phyloP scores from a whole-genome alignment of 2,888 invertebrate species.

The Scaptomyza reducta region DNA sequence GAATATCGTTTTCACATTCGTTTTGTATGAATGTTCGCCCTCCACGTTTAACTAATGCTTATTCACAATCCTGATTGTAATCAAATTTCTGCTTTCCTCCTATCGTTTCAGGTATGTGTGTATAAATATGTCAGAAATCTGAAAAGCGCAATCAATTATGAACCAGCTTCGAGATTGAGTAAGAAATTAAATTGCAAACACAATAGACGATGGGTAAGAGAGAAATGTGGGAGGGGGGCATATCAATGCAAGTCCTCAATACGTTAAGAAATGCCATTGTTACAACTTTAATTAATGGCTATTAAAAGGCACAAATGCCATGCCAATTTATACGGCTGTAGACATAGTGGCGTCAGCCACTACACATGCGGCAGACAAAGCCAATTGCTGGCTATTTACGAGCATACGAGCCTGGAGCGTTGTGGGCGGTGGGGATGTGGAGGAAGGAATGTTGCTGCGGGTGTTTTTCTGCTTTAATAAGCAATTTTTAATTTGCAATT shows the following conservation, averaged over 20 bases:
- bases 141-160: conserved; percentile 47
- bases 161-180: conserved; percentile 53
- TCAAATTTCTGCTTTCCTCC: conserved; percentile 35
- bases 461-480: conserved; percentile 73
- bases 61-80: conserved; percentile 51
- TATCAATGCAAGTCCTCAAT: conserved; percentile 32
- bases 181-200: conserved; percentile 64
- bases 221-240: background rate
- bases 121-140: conserved; percentile 40
- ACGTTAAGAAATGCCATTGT: conserved; percentile 65
- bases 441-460: conserved; percentile 26
- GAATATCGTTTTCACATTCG: background rate
- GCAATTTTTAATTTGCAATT: conserved; percentile 80
- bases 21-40: conserved; percentile 1
- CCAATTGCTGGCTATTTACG: conserved; percentile 62
- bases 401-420: conserved; percentile 13
- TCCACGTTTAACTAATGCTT: conserved; percentile 7
- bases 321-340: conserved; percentile 55
- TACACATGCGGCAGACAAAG: conserved; percentile 23
- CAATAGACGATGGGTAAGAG: conserved; percentile 5
- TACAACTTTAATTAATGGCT: conserved; percentile 74
- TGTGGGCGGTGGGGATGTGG: background rate
- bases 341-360: conserved; percentile 43
- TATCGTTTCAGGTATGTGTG: conserved; percentile 60
- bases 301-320: conserved; percentile 58